These are phyloP conservation scores for Drosophila seclusa DNA, from an alignment of 2,888 invertebrate species.

Conservation along the genomic window DNA sequence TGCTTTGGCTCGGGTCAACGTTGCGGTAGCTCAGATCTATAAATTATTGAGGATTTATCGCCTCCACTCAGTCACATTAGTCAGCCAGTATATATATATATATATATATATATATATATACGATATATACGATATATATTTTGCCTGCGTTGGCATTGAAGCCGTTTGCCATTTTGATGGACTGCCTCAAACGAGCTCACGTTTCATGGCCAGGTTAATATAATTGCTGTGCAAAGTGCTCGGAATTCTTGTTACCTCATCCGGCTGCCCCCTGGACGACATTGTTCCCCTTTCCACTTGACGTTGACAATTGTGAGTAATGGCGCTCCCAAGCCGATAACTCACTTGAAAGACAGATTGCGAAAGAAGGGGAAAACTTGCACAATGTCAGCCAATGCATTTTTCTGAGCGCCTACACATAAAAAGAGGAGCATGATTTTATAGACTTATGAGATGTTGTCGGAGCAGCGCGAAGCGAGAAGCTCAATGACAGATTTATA, in stretches of 20 bases:
- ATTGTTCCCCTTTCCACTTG: conserved; percentile 14
- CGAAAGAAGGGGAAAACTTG: conserved; percentile 5
- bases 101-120: conserved; percentile 1
- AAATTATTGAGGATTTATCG: conserved; percentile 71
- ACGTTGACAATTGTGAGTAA: conserved; percentile 72
- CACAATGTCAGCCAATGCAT: conserved; percentile 40
- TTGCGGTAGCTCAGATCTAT: conserved; percentile 59
- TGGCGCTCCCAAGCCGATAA: conserved; percentile 63
- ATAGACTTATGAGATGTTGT: background rate
- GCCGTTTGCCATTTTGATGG: conserved; percentile 56
- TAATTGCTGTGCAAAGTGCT: conserved; percentile 51
- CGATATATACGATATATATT: conserved; percentile 4
- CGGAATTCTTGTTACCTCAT: background rate
- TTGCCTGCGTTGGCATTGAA: conserved; percentile 27
- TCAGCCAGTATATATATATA: conserved; percentile 6
- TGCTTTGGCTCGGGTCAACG: conserved; percentile 42
- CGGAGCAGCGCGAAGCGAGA: background rate
- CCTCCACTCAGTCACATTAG: conserved; percentile 39
- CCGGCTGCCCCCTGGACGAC: background rate
- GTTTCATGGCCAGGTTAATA: conserved; percentile 65
- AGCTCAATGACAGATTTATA: conserved; percentile 1
- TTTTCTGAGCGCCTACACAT: conserved; percentile 21
- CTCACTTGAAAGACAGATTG: conserved; percentile 29
- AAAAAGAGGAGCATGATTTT: background rate
- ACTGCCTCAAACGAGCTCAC: conserved; percentile 65